phyloP scores from a whole-genome alignment of 2,797 vertebrate species.

The Sebastolobus altivelis region DNA sequence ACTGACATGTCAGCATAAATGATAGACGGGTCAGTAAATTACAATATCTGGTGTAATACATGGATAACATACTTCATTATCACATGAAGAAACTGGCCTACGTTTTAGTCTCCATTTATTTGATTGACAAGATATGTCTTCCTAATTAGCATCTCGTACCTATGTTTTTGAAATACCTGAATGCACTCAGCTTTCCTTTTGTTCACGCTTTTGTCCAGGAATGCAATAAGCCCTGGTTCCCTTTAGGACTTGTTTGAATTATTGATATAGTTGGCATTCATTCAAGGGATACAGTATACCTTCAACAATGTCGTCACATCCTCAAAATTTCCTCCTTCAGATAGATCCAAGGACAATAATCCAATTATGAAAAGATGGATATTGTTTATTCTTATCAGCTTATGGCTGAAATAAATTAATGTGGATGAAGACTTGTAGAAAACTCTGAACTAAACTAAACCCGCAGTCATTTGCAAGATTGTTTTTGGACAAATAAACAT shows the following conservation, averaged over 20 bases:
- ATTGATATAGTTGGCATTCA: conserved; percentile 74
- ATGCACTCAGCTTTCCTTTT: conserved; percentile 50
- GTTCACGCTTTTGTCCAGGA: conserved; percentile 60
- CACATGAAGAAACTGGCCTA: conserved; percentile 28
- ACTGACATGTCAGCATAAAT: conserved; percentile 15
- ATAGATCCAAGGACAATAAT: conserved; percentile 21
- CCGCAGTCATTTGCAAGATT: neutral
- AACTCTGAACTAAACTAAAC: neutral
- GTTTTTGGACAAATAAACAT: neutral
- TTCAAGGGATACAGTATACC: conserved; percentile 70
- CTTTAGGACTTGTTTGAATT: conserved; percentile 71
- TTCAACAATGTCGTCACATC: conserved; percentile 43
- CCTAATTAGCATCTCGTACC: conserved; percentile 55
- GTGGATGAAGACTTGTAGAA: neutral
- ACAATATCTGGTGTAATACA: conserved; percentile 36
- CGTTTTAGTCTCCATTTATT: conserved; percentile 52
- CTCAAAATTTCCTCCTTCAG: conserved; percentile 50
- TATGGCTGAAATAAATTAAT: conserved; percentile 3
- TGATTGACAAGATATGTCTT: conserved; percentile 59
- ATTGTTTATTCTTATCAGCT: neutral
- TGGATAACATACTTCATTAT: conserved; percentile 32
- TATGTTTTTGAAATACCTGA: conserved; percentile 46
- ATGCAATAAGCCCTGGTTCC: conserved; percentile 51
- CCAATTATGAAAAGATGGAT: conserved; percentile 20
- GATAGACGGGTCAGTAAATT: conserved; percentile 1